phyloP scores from a whole-genome alignment of 2,113 vertebrate genomes.

The Hemicordylus capensis region DNA sequence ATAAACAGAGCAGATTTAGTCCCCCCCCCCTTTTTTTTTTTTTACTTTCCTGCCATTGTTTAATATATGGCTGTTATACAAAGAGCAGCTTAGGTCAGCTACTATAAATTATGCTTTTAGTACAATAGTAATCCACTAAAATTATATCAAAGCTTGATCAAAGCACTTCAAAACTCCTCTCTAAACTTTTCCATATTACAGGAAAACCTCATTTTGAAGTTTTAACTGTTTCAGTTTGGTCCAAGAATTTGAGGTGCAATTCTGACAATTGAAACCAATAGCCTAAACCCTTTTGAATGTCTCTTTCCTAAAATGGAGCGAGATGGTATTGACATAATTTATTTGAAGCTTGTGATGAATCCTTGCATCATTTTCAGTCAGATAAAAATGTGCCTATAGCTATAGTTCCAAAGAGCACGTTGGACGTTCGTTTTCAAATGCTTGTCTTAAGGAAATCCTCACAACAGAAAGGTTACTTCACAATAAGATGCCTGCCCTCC shows the following conservation, averaged over 20 bases:
- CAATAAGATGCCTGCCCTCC: neutral
- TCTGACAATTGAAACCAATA: conserved; percentile 24
- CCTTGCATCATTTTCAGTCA: neutral
- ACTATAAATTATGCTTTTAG: conserved; percentile 88
- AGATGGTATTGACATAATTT: neutral
- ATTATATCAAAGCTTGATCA: conserved; percentile 85
- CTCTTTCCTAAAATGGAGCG: neutral
- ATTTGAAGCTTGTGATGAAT: conserved; percentile 27
- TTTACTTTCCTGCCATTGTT: conserved; percentile 98
- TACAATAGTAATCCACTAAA: conserved; percentile 87
- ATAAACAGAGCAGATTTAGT: conserved; percentile 87
- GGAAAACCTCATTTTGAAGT: conserved; percentile 46
- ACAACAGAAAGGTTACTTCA: neutral
- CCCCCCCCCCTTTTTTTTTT: conserved; percentile 87
- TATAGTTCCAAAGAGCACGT: neutral
- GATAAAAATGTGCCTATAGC: neutral
- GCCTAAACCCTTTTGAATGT: rapidly evolving
- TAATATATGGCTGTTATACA: conserved; percentile 86
- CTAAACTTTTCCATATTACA: conserved; percentile 73
- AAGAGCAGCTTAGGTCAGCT: conserved; percentile 89
- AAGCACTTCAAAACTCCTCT: conserved; percentile 79
- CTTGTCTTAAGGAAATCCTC: neutral
- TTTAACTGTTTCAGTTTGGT: conserved; percentile 50
- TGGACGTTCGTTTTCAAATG: neutral
- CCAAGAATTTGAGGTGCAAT: conserved; percentile 27